Conservation (phyloP, 2,113 vertebrate genomes). For the Aphelocoma coerulescens region DNA sequence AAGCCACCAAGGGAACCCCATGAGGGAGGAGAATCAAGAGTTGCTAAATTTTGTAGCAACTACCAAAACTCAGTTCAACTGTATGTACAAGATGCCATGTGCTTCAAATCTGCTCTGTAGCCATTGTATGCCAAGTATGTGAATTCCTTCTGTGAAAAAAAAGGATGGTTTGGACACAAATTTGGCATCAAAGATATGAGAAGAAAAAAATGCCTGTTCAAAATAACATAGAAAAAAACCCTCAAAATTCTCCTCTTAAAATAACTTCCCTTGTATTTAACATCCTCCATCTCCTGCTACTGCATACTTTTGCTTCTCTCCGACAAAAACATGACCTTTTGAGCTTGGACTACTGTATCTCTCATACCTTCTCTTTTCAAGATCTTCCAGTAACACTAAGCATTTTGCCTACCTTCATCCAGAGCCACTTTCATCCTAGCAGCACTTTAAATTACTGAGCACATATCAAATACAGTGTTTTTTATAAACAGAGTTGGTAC, state of each 20-base stretch:
- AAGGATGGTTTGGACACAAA: neutral
- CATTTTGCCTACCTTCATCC: neutral
- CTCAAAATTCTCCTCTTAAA: neutral
- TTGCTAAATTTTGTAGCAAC: neutral
- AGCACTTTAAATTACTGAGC: neutral
- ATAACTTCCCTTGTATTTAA: neutral
- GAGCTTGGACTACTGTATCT: neutral
- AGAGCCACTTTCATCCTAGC: neutral
- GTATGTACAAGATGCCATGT: neutral
- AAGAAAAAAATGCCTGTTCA: neutral
- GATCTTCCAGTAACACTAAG: neutral
- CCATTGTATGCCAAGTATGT: fast-evolving
- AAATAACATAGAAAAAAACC: neutral
- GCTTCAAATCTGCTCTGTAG: neutral
- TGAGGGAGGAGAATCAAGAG: neutral
- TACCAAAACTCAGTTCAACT: neutral
- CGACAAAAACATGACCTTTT: neutral
- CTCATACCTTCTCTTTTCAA: neutral
- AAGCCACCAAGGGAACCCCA: neutral
- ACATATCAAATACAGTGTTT: neutral
- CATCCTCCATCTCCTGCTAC: neutral
- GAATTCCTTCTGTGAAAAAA: neutral
- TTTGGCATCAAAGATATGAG: neutral
- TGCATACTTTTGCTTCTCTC: neutral
- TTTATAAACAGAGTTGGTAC: neutral